Conservation (phyloP, 2,113 vertebrate genomes). For the Tinamus guttatus region DNA sequence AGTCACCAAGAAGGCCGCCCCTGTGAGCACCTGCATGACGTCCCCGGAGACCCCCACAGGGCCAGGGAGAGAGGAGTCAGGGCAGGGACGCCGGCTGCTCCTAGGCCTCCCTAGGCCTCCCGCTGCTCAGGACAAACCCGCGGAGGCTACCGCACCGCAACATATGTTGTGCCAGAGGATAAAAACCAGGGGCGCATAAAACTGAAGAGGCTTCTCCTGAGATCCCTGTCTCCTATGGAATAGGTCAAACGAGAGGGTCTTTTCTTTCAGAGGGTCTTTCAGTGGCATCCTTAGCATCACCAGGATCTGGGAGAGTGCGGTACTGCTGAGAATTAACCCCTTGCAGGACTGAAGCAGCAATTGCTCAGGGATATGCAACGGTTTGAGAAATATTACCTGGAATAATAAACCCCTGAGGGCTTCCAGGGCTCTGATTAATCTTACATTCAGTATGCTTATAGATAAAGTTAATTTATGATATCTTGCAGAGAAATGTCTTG, state of each 20-base stretch:
- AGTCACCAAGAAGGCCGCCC: neutral
- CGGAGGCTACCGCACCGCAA: neutral
- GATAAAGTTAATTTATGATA: conserved; percentile 4
- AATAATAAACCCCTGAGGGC: neutral
- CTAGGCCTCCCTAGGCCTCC: neutral
- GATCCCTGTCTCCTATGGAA: neutral
- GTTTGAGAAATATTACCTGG: neutral
- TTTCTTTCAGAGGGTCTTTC: neutral
- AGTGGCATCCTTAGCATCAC: neutral
- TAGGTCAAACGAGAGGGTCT: neutral
- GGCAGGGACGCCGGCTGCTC: neutral
- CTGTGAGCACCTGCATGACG: neutral
- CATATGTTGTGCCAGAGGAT: neutral
- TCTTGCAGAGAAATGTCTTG: neutral
- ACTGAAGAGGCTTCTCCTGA: neutral
- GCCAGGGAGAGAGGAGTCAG: neutral
- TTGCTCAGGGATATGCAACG: neutral
- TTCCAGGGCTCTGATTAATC: conserved; percentile 10
- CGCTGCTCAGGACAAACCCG: neutral
- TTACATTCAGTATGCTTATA: conserved; percentile 9
- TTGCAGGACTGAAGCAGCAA: neutral
- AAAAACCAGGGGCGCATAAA: neutral
- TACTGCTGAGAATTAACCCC: neutral
- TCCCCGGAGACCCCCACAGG: neutral
- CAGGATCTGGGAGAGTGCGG: neutral